Conservation (phyloP, 2,797 vertebrate genomes). For the Enteromius paludinosus region DNA sequence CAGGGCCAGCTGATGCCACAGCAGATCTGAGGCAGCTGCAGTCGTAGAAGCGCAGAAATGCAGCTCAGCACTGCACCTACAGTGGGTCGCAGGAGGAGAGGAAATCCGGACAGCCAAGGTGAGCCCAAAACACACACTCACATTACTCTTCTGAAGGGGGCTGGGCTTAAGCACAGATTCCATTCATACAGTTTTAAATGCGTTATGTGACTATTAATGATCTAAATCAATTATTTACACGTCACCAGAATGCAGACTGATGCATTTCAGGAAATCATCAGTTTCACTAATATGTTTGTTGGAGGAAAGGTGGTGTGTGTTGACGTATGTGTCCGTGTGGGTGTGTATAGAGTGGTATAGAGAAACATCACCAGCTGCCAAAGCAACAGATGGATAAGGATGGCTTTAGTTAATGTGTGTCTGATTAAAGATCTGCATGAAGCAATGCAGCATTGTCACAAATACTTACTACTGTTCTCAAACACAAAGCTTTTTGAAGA, state of each 20-base stretch:
- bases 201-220: neutral
- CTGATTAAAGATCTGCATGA: constrained; percentile 43
- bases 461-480: neutral
- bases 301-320: constrained; percentile 4
- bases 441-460: constrained; percentile 18
- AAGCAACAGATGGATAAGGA: constrained; percentile 45
- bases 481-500: constrained; percentile 3
- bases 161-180: neutral
- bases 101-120: constrained; percentile 71
- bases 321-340: constrained; percentile 34
- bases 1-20: constrained; percentile 55
- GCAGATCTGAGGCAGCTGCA: constrained; percentile 49
- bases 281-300: constrained; percentile 7
- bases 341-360: constrained; percentile 31
- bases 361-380: constrained; percentile 51
- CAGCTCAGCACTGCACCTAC: constrained; percentile 60
- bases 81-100: constrained; percentile 63
- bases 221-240: neutral
- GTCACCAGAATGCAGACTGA: neutral
- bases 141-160: neutral
- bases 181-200: neutral
- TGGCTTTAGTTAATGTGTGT: constrained; percentile 44
- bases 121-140: constrained; percentile 58
- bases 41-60: constrained; percentile 52
- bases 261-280: neutral